Evolutionary conservation across 2,888 invertebrate species (phyloP), one percentile per base, ranked within the genome.

Genomic region (Zeuzera pyrina): DNA sequence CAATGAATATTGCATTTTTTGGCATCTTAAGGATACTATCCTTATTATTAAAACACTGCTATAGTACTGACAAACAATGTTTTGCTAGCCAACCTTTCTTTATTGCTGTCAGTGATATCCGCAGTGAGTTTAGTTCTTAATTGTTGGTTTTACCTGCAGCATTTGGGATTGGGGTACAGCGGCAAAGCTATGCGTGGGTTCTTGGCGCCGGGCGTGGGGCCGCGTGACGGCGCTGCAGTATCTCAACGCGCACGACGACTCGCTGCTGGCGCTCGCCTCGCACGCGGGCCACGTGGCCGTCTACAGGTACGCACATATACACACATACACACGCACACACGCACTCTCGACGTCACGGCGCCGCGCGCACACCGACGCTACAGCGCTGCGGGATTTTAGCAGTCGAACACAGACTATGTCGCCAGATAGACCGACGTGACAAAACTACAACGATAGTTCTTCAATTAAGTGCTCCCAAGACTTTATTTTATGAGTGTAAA

Each of bases 121-220:
- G 19, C 8, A 8, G 5, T 19, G 19, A 19, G 5, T 19, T 19
- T 24, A 10, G n/a, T n/a, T 23, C 7, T 7, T 3, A 12, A 5
- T 8, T 2, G 7, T 19, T 13, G 31, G n/a, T 30, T 29, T 29
- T 12, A 10, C 26, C 22, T 3, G 8, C 44, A 91, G 92, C 6
- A 86, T 93, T 47, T 93, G 92, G 91, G 92, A 94, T 66, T 93
- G 92, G 90, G 91, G 91, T 52, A 88, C 88, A 32, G 91, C 89
- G 32, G 87, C 89, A 10, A 90, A 89, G 71, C 79, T 91, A 33
- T 88, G 87, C 33, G 86, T 86, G 53, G 88, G 87, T 33, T 65
- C 79, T 48, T 86, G 86, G 76, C 86, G 83, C 52, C 85, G 68
- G 40, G 50, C 45, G 54, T 70, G 48, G 42, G 86, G 90, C 8